phyloP scores from a whole-genome alignment of 2,797 vertebrate species.

The Thaleichthys pacificus region DNA sequence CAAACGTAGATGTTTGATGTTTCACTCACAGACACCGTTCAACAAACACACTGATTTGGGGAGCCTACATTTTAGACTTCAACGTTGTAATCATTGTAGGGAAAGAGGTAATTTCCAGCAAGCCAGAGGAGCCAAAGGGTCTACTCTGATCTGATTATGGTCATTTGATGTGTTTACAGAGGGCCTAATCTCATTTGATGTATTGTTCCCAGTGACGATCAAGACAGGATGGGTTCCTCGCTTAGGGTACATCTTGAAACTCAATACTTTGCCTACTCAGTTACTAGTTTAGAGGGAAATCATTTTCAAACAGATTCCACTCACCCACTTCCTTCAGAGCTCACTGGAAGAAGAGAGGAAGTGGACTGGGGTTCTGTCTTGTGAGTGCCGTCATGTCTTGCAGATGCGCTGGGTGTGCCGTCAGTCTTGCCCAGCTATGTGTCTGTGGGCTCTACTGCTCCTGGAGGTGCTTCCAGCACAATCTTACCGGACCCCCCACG shows the following conservation, averaged over 20 bases:
- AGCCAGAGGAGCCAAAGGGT: background rate
- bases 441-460: constrained; percentile 41
- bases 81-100: background rate
- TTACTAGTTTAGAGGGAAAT: background rate
- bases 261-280: no score
- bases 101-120: background rate
- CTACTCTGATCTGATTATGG: background rate
- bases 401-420: constrained; percentile 37
- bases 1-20: background rate
- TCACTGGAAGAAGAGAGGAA: background rate
- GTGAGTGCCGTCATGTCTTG: background rate
- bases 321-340: background rate
- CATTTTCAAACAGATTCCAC: background rate
- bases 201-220: background rate
- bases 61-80: background rate
- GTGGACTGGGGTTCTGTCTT: background rate
- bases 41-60: background rate
- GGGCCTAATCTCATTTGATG: background rate
- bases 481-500: constrained; percentile 37
- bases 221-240: background rate
- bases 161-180: background rate
- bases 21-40: background rate
- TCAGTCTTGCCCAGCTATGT: background rate
- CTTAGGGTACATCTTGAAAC: no score
- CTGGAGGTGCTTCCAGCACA: constrained; percentile 42